These are phyloP conservation scores for Collichthys lucidus DNA, from an alignment of 2,113 vertebrate genomes.

Conservation along the genomic window DNA sequence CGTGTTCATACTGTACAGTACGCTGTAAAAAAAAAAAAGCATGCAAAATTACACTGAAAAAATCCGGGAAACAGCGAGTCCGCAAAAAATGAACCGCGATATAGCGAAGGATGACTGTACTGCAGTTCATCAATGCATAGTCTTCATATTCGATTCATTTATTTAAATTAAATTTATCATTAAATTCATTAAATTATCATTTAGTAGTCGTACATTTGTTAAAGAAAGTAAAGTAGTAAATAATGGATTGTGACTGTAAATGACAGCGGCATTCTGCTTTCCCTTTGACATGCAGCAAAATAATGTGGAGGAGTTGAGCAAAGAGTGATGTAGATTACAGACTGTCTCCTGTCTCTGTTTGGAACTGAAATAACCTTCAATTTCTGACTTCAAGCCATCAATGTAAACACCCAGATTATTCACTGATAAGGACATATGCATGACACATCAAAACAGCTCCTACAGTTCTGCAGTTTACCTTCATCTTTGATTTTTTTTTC, in stretches of 20 bases:
- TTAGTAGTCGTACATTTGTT: too few species aligned
- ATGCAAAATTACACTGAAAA: too few species aligned
- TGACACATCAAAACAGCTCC: conserved; percentile 26
- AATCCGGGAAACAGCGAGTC: too few species aligned
- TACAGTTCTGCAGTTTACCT: conserved; percentile 27
- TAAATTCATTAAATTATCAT: too few species aligned
- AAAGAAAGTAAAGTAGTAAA: not conserved
- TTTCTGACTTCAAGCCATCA: conserved; percentile 11
- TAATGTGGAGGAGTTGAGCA: not conserved
- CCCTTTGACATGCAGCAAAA: not conserved
- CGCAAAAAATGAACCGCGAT: too few species aligned
- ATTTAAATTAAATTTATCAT: not conserved
- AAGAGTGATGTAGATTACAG: not conserved
- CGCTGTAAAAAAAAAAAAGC: too few species aligned
- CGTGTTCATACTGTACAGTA: too few species aligned
- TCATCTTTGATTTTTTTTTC: conserved; percentile 14
- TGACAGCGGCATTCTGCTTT: not conserved
- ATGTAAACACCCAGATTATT: not conserved
- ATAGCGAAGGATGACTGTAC: too few species aligned
- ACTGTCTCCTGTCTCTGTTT: not conserved
- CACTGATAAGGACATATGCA: conserved; percentile 1
- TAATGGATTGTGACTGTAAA: not conserved
- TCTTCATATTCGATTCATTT: not conserved
- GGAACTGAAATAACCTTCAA: conserved; percentile 9
- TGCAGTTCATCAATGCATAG: too few species aligned